Base-by-base conservation (phyloP, 1,140 invertebrate genomes). In the Listronotus oregonensis region DNA sequence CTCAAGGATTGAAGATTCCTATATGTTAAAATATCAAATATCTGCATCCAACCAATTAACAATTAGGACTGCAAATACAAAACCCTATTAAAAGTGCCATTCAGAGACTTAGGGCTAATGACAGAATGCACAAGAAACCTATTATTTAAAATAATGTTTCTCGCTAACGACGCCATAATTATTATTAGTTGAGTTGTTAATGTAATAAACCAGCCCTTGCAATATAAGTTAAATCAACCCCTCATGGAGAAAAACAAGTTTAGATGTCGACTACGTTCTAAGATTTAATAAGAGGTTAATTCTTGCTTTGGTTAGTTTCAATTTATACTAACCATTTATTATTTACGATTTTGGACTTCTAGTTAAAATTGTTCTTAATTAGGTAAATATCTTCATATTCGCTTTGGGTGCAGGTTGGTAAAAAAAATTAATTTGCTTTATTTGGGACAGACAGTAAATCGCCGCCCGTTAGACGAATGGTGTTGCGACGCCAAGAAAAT, bases 171-270 rank as follows among this genome's bases (percentile, higher is more conserved):
- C 66, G 67, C 64, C 64, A 66, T 75, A 76, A 77, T 77, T 74
- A 77, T 77, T 73, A 76, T 75, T 74, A 77, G 75, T 77, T 59
- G 71, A 76, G 68, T 73, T 77, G 74, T 73, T 77, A 75, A 77
- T 77, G 69, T 66, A 77, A 77, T 77, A 75, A 77, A 73, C 71
- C 75, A 55, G 67, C 71, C 74, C 73, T 70, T 66, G 69, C 71
- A 75, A 76, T 75, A 73, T 66, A 64, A 67, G 68, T 72, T 71
- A 74, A 71, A 68, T 57, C 61, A 54, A 65, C 63, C 60, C 67
- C 55, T 59, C 44, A 32, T 58, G 10, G 34, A 21, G 54, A 64
- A 64, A 57, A 61, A 69, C 59, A 55, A 66, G 49, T 52, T 59
- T 55, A 34, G 39, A 56, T 21, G 14, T 21, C 21, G 17, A 21